Evolutionary conservation across 2,888 invertebrate genomes (phyloP), one percentile per base, ranked within the genome.

Genomic region (Tenodera sinensis): DNA sequence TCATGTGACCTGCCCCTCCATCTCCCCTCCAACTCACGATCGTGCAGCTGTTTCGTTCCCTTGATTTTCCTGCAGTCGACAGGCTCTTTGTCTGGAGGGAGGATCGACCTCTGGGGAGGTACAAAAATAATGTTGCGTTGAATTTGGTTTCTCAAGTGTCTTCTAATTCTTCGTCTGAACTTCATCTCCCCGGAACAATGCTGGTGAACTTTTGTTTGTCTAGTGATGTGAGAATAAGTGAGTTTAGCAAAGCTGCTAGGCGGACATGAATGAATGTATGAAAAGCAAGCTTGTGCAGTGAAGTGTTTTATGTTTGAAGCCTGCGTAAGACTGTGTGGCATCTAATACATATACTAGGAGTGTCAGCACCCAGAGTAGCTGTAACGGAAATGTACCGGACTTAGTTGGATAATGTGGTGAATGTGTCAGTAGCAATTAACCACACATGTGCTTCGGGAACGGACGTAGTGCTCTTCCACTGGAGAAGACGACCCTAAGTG

Each of bases 11-110:
- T 25, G 15, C 54, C 54, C 54, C 54, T 71, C 54, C 54, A 71
- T 20, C 54, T 42, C 54, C 54, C 54, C 54, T 20, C 54, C 54
- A 71, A 27, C 88, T 90, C 90, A 89, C 90, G 90, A 84, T 88
- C 87, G 90, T 90, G 90, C 90, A 90, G 90, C 90, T 90, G 90
- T 90, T 90, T 88, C 82, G 89, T 84, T 88, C 87, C 90, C 87
- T 90, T 88, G 90, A 88, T 87, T 90, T 87, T 83, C 87, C 90
- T 90, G 90, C 90, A 90, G 90, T 89, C 88, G 90, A 86, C 89
- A 89, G 89, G 83, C 71, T 90, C 90, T 90, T 89, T 90, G 89
- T 90, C 84, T 85, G 89, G 87, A 87, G 89, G 89, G 85, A 88
- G 86, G 83, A 71, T 81, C 20, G 89, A 86, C 89, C 89, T 28